phyloP scores from a whole-genome alignment of 2,113 vertebrate species.

The Equus przewalskii region DNA sequence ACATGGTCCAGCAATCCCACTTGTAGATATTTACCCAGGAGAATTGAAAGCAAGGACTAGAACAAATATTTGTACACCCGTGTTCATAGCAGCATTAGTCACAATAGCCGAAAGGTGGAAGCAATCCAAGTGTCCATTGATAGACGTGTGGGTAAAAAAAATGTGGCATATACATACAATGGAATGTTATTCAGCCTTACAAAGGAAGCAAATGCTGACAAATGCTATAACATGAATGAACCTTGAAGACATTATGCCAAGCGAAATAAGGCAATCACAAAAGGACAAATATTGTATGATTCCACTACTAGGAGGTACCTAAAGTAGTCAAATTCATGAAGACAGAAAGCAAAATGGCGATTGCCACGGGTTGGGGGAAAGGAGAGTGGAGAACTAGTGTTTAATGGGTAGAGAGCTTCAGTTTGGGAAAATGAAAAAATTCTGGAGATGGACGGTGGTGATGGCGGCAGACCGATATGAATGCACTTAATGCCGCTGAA shows the following conservation, averaged over 20 bases:
- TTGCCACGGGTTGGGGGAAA: background rate
- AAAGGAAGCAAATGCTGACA: background rate
- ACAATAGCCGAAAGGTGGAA: background rate
- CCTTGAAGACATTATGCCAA: background rate
- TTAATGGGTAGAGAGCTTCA: background rate
- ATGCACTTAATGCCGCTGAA: background rate
- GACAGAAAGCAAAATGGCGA: background rate
- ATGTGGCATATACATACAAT: background rate
- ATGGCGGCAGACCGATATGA: background rate
- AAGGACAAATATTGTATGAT: background rate
- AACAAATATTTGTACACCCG: background rate
- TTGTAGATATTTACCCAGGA: background rate
- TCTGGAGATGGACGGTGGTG: background rate
- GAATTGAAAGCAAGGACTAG: background rate
- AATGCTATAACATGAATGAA: background rate
- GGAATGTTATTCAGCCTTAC: background rate
- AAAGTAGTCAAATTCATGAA: background rate
- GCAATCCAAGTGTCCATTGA: background rate
- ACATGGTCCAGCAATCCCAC: background rate
- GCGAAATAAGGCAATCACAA: background rate
- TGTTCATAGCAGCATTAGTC: background rate
- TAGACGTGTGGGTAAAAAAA: background rate
- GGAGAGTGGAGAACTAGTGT: background rate
- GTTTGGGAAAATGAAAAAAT: background rate
- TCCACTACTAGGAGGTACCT: background rate